phyloP scores from a whole-genome alignment of 2,797 vertebrate genomes.

The Intellagama lesueurii region DNA sequence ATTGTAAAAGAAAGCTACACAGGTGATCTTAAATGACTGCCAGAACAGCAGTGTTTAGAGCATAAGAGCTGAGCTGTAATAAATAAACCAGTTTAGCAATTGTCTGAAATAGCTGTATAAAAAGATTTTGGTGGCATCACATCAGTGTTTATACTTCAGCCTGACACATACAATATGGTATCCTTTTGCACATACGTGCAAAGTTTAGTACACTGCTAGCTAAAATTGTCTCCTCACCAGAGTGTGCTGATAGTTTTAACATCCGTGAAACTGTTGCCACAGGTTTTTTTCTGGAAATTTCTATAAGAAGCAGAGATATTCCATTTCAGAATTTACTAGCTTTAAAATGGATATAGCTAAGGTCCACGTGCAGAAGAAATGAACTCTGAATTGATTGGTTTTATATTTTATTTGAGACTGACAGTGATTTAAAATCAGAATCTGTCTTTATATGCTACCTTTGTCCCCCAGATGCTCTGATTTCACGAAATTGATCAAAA shows the following conservation, averaged over 20 bases:
- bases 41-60: not conserved
- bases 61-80: not conserved
- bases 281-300: not conserved
- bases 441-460: not conserved
- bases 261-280: not conserved
- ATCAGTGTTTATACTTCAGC: conserved; percentile 20
- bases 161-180: conserved; percentile 23
- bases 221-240: not conserved
- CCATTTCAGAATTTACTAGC: not conserved
- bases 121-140: not conserved
- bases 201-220: not conserved
- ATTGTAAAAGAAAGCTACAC: not conserved
- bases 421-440: not conserved
- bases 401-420: not conserved
- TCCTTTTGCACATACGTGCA: not conserved
- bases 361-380: not conserved
- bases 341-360: not conserved
- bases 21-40: not conserved
- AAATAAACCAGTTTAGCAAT: conserved; percentile 39
- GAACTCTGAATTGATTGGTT: not conserved
- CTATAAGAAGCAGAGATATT: not conserved
- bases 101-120: conserved; percentile 16
- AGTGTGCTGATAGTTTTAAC: not conserved
- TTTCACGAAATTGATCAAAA: not conserved
- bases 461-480: not conserved